A percentile compares a stretch with the other conserved stretches of the same genome.
phyloP scores from a whole-genome alignment of 1,140 invertebrate genomes.

The Zaprionus capensis region DNA sequence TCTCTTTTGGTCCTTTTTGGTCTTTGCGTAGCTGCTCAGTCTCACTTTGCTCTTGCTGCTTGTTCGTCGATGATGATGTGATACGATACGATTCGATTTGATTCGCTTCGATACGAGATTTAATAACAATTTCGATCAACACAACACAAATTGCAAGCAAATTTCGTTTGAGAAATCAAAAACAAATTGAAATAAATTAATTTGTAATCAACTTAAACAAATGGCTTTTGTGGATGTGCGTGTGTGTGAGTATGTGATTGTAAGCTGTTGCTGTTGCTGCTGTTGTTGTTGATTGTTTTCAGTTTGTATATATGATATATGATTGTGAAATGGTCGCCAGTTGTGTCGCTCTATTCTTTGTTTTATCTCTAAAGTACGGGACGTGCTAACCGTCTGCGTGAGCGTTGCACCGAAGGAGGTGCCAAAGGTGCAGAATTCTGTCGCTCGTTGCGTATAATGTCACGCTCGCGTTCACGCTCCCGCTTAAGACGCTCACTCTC shows the following conservation, averaged over 20 bases:
- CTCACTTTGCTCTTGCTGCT: constrained; percentile 23
- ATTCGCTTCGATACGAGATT: constrained; percentile 28
- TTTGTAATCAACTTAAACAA: constrained; percentile 65
- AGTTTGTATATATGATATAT: constrained; percentile 20
- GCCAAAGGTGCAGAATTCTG: constrained; percentile 45
- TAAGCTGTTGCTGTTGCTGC: constrained; percentile 24
- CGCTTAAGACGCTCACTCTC: constrained; percentile 71
- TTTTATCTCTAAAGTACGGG: constrained; percentile 52
- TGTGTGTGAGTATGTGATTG: constrained; percentile 36
- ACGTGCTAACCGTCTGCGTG: constrained; percentile 75
- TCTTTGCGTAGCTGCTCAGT: constrained; percentile 26
- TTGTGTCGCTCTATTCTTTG: constrained; percentile 3
- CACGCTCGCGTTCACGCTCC: constrained; percentile 57
- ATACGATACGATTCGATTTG: constrained; percentile 36
- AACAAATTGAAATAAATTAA: constrained; percentile 59
- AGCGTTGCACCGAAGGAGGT: constrained; percentile 29
- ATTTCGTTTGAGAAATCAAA: constrained; percentile 57
- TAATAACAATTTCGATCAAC: constrained; percentile 34
- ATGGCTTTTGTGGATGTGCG: constrained; percentile 55
- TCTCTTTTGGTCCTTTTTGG: constrained; percentile 22
- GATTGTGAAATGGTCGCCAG: constrained; percentile 47
- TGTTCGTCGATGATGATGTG: constrained; percentile 46
- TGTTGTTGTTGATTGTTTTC: constrained; percentile 22
- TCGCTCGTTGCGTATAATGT: constrained; percentile 46
- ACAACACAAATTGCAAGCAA: constrained; percentile 64